A percentile compares a stretch with the other conserved stretches of the same genome.
Conservation (phyloP, 2,797 vertebrate species). For the Sebastes matsubarae region DNA sequence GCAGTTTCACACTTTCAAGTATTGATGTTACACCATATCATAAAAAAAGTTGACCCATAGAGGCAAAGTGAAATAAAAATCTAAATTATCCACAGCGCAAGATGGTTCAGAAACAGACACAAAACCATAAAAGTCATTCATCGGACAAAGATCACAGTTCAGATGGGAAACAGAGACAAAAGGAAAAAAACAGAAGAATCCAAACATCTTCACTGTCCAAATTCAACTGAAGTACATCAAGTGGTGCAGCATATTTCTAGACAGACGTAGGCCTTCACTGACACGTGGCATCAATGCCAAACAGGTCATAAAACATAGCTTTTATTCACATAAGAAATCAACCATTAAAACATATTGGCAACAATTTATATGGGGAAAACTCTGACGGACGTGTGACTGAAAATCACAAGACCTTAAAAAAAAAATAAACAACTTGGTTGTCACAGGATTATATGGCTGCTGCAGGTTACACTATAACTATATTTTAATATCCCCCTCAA, state of each 20-base stretch:
- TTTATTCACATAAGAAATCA: conserved; percentile 34
- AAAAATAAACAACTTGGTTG: neutral
- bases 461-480: neutral
- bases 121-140: conserved; percentile 41
- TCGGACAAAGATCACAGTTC: conserved; percentile 31
- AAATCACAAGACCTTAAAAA: neutral
- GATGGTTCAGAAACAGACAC: conserved; percentile 42
- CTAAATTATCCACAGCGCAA: conserved; percentile 40
- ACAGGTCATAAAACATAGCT: conserved; percentile 19
- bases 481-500: neutral
- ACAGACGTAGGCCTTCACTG: conserved; percentile 14
- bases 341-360: conserved; percentile 8
- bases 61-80: conserved; percentile 66
- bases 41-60: conserved; percentile 59
- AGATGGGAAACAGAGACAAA: conserved; percentile 5
- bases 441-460: neutral
- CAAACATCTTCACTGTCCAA: conserved; percentile 14
- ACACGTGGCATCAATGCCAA: conserved; percentile 1
- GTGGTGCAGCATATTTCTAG: conserved; percentile 33
- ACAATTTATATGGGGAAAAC: neutral
- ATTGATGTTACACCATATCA: conserved; percentile 73
- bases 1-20: conserved; percentile 85
- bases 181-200: neutral
- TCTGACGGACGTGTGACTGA: neutral
- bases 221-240: conserved; percentile 9